Conservation (phyloP, 1,140 invertebrate genomes). For the Drosophila miranda region DNA sequence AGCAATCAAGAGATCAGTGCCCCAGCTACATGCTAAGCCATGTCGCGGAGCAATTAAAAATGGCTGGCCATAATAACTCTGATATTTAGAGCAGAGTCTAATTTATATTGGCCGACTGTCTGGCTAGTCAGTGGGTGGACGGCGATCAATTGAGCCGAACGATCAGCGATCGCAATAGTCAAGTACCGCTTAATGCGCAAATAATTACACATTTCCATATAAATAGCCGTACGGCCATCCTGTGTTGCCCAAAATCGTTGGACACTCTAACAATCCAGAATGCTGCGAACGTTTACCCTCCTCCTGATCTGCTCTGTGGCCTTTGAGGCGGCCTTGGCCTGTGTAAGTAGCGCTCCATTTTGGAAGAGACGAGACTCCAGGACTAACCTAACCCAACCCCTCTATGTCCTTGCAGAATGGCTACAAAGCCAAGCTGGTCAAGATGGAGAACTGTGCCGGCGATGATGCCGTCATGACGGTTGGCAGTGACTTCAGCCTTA, state of each 20-base stretch:
- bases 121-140: conserved; percentile 24
- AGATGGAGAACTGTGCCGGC: conserved; percentile 77
- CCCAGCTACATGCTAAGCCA: conserved; percentile 18
- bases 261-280: conserved; percentile 21
- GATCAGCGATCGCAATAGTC: conserved; percentile 61
- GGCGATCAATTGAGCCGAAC: conserved; percentile 77
- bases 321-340: conserved; percentile 58
- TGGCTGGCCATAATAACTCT: conserved; percentile 13
- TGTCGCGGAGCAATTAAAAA: conserved; percentile 50
- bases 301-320: conserved; percentile 36
- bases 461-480: conserved; percentile 61
- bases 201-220: conserved; percentile 66
- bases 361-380: background rate
- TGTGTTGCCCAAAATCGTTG: conserved; percentile 14
- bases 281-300: conserved; percentile 45
- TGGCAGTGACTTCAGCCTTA: conserved; percentile 59
- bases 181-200: conserved; percentile 65
- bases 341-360: conserved; percentile 55
- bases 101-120: conserved; percentile 24
- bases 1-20: conserved; percentile 14
- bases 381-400: background rate
- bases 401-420: conserved; percentile 57
- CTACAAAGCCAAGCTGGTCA: conserved; percentile 76
- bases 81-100: conserved; percentile 38
- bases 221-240: conserved; percentile 37